These are phyloP conservation scores for Nothobranchius furzeri DNA, from an alignment of 2,113 vertebrate genomes.

Conservation along the genomic window DNA sequence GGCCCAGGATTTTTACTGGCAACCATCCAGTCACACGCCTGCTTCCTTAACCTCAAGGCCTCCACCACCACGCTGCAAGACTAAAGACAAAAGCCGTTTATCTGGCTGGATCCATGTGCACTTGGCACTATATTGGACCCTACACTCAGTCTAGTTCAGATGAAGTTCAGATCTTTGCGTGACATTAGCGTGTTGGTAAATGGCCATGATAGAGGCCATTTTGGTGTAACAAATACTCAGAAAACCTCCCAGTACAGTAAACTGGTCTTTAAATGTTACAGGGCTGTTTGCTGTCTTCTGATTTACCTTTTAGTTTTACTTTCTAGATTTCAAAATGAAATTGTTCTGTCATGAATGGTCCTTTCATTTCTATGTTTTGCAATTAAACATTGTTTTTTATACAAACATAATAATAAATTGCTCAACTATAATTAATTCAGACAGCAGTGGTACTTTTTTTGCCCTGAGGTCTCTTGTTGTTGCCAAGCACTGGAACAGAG, in stretches of 20 bases:
- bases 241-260: too few relatives aligned
- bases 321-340: too few relatives aligned
- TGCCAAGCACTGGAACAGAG: neutral
- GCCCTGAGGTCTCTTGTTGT: neutral
- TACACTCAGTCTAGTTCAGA: slow-evolving; percentile 1
- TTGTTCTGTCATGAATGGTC: neutral
- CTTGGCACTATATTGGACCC: slow-evolving; percentile 15
- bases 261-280: too few relatives aligned
- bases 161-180: neutral
- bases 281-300: too few relatives aligned
- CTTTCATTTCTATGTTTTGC: too few relatives aligned
- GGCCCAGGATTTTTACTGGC: slow-evolving; percentile 56
- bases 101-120: slow-evolving; percentile 9
- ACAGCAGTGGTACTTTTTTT: too few relatives aligned
- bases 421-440: too few relatives aligned
- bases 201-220: too few relatives aligned
- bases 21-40: slow-evolving; percentile 42
- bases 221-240: too few relatives aligned
- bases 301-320: too few relatives aligned
- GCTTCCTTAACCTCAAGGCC: slow-evolving; percentile 52
- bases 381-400: too few relatives aligned
- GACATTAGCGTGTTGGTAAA: neutral
- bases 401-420: too few relatives aligned
- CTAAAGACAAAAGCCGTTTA: slow-evolving; percentile 12
- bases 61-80: slow-evolving; percentile 33